These are phyloP conservation scores for Enteromius treurensis DNA, from an alignment of 2,797 vertebrate species.

Conservation along the genomic window DNA sequence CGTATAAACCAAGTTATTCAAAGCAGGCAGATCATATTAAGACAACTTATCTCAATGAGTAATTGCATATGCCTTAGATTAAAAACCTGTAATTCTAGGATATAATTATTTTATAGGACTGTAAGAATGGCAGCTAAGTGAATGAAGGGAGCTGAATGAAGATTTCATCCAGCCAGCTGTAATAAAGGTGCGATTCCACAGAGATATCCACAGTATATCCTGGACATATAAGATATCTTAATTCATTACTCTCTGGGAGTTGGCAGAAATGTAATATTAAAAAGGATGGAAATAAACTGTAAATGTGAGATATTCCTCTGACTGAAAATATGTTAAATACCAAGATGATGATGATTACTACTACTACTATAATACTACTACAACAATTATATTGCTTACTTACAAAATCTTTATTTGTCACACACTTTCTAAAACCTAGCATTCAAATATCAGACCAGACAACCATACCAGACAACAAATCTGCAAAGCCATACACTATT, in stretches of 20 bases:
- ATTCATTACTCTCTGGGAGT: conserved; percentile 50
- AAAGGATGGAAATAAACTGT: conserved; percentile 6
- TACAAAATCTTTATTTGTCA: no score
- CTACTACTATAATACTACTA: neutral
- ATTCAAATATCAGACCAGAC: no score
- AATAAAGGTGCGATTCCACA: conserved; percentile 67
- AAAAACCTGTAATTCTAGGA: conserved; percentile 57
- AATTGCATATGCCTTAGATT: conserved; percentile 52
- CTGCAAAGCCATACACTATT: no score
- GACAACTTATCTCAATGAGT: conserved; percentile 34
- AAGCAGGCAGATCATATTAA: conserved; percentile 29
- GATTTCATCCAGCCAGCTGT: conserved; percentile 77
- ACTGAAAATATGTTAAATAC: neutral
- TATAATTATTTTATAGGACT: conserved; percentile 71
- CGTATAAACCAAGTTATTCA: conserved; percentile 20
- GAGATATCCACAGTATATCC: conserved; percentile 68
- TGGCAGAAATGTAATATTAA: conserved; percentile 6
- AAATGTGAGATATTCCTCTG: neutral
- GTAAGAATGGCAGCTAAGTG: conserved; percentile 49
- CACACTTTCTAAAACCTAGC: no score
- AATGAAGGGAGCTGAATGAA: conserved; percentile 69
- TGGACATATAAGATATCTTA: conserved; percentile 66
- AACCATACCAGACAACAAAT: no score
- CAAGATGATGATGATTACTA: neutral
- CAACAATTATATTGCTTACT: no score